Percentiles rank a stretch among this genome's conserved stretches.
phyloP scores from a whole-genome alignment of 2,113 vertebrate genomes.

The Anolis carolinensis region DNA sequence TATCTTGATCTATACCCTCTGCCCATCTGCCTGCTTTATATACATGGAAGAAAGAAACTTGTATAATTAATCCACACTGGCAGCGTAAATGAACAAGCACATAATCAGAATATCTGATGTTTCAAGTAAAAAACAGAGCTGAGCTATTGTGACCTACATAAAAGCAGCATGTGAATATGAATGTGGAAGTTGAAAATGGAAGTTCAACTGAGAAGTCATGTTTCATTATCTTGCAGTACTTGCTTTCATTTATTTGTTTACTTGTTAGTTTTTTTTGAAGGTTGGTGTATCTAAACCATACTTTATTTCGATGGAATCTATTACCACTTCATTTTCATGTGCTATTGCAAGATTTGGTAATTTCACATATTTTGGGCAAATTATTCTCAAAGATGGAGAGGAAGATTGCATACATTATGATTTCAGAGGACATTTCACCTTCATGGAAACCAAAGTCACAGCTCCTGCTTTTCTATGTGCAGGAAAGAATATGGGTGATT shows the following conservation, averaged over 20 bases:
- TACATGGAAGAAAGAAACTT: background rate
- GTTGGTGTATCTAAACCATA: background rate
- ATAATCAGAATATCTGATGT: constrained; percentile 25
- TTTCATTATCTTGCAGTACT: background rate
- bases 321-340: background rate
- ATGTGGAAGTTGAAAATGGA: background rate
- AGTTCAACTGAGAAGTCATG: background rate
- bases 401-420: background rate
- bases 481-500: background rate
- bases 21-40: background rate
- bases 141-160: constrained; percentile 19
- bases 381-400: background rate
- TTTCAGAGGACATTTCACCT: background rate
- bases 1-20: background rate
- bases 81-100: constrained; percentile 24
- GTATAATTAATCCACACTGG: constrained; percentile 32
- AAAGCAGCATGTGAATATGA: background rate
- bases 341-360: background rate
- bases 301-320: background rate
- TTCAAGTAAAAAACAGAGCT: constrained; percentile 24
- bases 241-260: too few species aligned
- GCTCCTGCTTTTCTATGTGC: background rate
- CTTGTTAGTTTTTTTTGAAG: too few species aligned
- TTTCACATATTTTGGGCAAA: background rate
- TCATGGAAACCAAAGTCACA: background rate